Percentiles rank a stretch among this genome's conserved stretches.
These are phyloP conservation scores for Nephotettix cincticeps DNA, from an alignment of 1,140 invertebrate genomes.

Conservation along the genomic window DNA sequence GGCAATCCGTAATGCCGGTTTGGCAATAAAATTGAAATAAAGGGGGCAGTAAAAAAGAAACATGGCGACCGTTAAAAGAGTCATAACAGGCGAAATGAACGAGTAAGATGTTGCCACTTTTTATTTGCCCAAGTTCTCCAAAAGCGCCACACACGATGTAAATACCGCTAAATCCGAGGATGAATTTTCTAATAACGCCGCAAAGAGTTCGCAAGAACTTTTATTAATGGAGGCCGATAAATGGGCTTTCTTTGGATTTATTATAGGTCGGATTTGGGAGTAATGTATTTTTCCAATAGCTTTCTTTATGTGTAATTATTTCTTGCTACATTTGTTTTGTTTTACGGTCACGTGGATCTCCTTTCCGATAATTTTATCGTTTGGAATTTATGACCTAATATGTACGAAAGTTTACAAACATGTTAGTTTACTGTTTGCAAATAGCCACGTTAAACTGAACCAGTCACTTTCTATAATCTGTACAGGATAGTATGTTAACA, in stretches of 20 bases:
- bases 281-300: slow-evolving; percentile 16
- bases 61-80: slow-evolving; percentile 21
- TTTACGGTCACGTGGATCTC: neutral
- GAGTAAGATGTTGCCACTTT: slow-evolving; percentile 23
- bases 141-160: slow-evolving; percentile 21
- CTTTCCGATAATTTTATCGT: too few relatives aligned
- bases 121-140: slow-evolving; percentile 8
- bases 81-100: slow-evolving; percentile 17
- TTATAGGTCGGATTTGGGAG: slow-evolving; percentile 16
- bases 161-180: slow-evolving; percentile 11
- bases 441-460: too few relatives aligned
- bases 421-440: too few relatives aligned
- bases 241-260: slow-evolving; percentile 13
- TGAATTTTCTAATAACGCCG: slow-evolving; percentile 7
- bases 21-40: slow-evolving; percentile 22
- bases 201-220: slow-evolving; percentile 18
- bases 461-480: too few relatives aligned
- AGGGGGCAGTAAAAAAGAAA: slow-evolving; percentile 20
- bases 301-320: slow-evolving; percentile 24
- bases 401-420: too few relatives aligned
- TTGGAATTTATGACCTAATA: too few relatives aligned
- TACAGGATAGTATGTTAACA: too few relatives aligned
- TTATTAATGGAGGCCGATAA: slow-evolving; percentile 16
- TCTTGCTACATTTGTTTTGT: slow-evolving; percentile 19
- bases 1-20: slow-evolving; percentile 18